Percentiles rank a stretch among this genome's conserved stretches.
Conservation (phyloP, 2,113 vertebrate genomes). For the Marmota monax region DNA sequence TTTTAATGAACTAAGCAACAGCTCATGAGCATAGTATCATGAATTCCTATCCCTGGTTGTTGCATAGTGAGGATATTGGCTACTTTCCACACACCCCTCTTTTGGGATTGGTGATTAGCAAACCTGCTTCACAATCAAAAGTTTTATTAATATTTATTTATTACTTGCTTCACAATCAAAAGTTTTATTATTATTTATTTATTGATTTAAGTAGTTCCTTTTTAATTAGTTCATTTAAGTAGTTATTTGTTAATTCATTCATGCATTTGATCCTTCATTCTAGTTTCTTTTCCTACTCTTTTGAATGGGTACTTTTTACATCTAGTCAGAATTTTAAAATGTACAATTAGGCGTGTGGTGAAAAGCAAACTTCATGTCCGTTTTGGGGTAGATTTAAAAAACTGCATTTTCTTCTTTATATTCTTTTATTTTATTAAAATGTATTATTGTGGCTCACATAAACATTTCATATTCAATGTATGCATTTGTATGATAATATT, state of each 20-base stretch:
- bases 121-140: neutral
- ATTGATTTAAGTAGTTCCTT: neutral
- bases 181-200: neutral
- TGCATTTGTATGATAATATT: neutral
- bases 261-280: neutral
- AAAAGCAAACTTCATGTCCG: neutral
- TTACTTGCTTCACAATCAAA: neutral
- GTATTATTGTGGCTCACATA: neutral
- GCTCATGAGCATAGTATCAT: too few species aligned
- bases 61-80: too few species aligned
- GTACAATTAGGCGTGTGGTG: fast-evolving
- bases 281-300: neutral
- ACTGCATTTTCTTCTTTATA: neutral
- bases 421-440: neutral
- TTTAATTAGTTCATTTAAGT: neutral
- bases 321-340: neutral
- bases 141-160: neutral
- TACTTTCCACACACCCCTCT: neutral
- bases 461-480: neutral
- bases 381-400: neutral
- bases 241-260: neutral
- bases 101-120: neutral
- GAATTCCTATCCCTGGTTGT: neutral
- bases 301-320: neutral
- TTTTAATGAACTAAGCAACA: neutral